Percentiles rank a stretch among this genome's conserved stretches.
Evolutionary conservation across 2,888 invertebrate genomes (phyloP).

Genomic region (Nebria salina): DNA sequence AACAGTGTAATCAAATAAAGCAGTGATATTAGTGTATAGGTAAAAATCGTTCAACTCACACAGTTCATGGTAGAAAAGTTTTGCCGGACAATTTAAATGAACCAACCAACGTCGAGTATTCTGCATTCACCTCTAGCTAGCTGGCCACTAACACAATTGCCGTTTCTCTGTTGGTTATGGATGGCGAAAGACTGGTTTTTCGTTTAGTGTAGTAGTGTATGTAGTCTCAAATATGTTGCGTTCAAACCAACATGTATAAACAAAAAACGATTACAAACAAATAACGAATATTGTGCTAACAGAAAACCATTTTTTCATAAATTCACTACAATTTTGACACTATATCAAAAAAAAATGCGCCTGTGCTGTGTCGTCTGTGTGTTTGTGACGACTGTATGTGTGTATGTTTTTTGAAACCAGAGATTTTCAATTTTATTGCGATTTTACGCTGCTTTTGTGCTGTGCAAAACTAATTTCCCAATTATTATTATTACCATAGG

Average conservation of each 20-base stretch:
- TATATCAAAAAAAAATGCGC: not conserved
- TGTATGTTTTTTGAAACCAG: too few species aligned
- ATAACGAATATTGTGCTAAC: not conserved
- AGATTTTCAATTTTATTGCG: too few species aligned
- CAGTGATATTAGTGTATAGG: not conserved
- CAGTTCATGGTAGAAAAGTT: not conserved
- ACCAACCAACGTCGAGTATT: not conserved
- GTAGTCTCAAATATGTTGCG: not conserved
- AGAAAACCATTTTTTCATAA: not conserved
- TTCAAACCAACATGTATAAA: not conserved
- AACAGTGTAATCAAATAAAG: not conserved
- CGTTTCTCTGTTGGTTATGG: not conserved
- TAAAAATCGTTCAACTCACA: not conserved
- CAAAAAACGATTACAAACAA: not conserved
- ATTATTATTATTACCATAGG: too few species aligned
- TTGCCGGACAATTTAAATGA: not conserved
- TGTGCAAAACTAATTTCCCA: too few species aligned
- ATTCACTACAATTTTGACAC: too few species aligned
- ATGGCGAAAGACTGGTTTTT: not conserved
- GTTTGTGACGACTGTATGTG: too few species aligned
- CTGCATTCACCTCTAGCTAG: conserved; percentile 1
- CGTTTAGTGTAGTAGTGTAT: not conserved
- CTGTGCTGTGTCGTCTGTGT: not conserved
- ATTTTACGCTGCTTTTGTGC: too few species aligned
- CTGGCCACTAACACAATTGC: not conserved